Conservation (phyloP, 2,797 vertebrate species). For the Gallinago solitaria region DNA sequence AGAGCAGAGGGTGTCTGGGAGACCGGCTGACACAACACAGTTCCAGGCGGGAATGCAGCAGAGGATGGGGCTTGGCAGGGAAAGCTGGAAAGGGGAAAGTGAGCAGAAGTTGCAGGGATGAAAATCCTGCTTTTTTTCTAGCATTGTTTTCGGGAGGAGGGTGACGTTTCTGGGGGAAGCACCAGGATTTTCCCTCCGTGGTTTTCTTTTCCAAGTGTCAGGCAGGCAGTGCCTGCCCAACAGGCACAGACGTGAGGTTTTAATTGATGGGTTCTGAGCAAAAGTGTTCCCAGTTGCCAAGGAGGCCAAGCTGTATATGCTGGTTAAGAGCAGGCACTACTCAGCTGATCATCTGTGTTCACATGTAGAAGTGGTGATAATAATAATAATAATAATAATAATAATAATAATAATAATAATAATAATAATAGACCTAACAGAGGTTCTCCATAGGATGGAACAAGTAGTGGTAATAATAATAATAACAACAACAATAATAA, state of each 20-base stretch:
- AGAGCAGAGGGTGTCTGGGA: not conserved
- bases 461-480: not conserved
- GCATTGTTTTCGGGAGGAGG: not conserved
- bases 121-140: not conserved
- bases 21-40: not conserved
- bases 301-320: not conserved
- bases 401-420: no score
- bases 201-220: not conserved
- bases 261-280: not conserved
- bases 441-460: not conserved
- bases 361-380: not conserved
- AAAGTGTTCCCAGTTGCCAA: not conserved
- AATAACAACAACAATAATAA: accelerated
- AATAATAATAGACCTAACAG: not conserved
- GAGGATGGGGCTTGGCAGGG: not conserved
- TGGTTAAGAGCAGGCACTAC: not conserved
- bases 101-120: not conserved
- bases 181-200: not conserved
- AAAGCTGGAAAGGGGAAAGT: not conserved
- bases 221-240: not conserved
- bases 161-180: not conserved
- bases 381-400: no score
- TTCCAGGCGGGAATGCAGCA: not conserved
- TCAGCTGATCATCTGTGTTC: not conserved
- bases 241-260: not conserved